A percentile compares a stretch with the other conserved stretches of the same genome.
Conservation (phyloP, 2,113 vertebrate species). For the Tricholaema leucomelas region DNA sequence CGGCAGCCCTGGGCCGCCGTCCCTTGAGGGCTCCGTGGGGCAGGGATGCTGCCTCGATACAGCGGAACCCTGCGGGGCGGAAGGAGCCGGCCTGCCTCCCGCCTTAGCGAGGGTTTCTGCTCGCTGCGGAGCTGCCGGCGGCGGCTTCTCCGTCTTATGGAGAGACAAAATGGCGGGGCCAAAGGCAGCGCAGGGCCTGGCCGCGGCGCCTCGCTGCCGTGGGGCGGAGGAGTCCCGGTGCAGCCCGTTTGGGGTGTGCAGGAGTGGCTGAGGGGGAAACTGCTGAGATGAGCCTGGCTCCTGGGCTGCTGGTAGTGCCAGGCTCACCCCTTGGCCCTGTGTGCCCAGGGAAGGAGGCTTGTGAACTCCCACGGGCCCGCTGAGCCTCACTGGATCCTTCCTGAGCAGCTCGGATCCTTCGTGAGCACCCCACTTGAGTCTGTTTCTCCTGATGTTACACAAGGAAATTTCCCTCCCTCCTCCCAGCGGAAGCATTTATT, state of each 20-base stretch:
- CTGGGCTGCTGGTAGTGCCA: fast-evolving
- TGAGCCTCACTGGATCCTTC: fast-evolving
- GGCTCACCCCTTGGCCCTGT: neutral
- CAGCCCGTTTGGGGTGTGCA: neutral
- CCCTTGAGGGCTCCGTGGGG: fast-evolving
- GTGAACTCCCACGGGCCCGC: fast-evolving
- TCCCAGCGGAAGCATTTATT: fast-evolving
- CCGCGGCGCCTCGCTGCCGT: neutral
- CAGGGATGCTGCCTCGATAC: fast-evolving
- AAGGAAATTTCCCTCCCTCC: neutral
- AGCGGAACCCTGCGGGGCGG: fast-evolving
- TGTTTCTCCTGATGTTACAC: neutral
- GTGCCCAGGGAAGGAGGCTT: too few species aligned
- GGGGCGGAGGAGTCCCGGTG: neutral
- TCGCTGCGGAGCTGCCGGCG: too few species aligned
- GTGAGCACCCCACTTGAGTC: fast-evolving
- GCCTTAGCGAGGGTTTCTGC: fast-evolving
- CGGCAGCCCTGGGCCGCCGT: fast-evolving
- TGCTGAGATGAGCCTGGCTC: fast-evolving
- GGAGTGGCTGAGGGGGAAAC: neutral
- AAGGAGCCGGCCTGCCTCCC: fast-evolving
- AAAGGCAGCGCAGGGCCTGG: neutral
- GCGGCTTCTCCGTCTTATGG: neutral
- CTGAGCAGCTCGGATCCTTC: fast-evolving
- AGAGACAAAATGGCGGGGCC: conserved; percentile 50